These are phyloP conservation scores for Enteromius afrohamiltoni DNA, from an alignment of 2,797 vertebrate species.

Conservation along the genomic window DNA sequence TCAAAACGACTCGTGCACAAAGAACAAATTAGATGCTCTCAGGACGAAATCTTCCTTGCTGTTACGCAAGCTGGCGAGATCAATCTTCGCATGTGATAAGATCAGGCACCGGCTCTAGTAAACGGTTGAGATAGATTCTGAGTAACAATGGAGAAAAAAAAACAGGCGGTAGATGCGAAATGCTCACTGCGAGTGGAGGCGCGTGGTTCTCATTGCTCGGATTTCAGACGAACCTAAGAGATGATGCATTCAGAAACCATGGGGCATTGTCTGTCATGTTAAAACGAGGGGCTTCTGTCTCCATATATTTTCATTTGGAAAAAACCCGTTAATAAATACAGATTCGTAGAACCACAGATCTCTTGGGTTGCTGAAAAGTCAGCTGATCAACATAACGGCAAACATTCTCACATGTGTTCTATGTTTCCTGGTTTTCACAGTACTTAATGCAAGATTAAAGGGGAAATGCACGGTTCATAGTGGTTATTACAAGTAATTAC, in stretches of 20 bases:
- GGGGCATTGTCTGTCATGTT: not conserved
- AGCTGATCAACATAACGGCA: not conserved
- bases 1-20: conserved; percentile 15
- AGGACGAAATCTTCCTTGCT: not conserved
- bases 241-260: not conserved
- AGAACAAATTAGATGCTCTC: not conserved
- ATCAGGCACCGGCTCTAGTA: not conserved
- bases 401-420: not conserved
- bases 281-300: not conserved
- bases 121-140: not conserved
- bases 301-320: not conserved
- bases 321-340: not conserved
- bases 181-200: not conserved
- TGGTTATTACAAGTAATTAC: not conserved
- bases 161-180: conserved; percentile 18
- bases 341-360: not conserved
- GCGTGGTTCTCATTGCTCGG: not conserved
- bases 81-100: not conserved
- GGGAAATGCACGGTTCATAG: not conserved
- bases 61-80: not conserved
- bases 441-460: not conserved
- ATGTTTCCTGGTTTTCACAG: not conserved
- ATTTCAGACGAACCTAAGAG: not conserved
- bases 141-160: conserved; percentile 22
- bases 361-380: not conserved